phyloP scores from a whole-genome alignment of 2,113 vertebrate species.

The Hyaena hyaena region DNA sequence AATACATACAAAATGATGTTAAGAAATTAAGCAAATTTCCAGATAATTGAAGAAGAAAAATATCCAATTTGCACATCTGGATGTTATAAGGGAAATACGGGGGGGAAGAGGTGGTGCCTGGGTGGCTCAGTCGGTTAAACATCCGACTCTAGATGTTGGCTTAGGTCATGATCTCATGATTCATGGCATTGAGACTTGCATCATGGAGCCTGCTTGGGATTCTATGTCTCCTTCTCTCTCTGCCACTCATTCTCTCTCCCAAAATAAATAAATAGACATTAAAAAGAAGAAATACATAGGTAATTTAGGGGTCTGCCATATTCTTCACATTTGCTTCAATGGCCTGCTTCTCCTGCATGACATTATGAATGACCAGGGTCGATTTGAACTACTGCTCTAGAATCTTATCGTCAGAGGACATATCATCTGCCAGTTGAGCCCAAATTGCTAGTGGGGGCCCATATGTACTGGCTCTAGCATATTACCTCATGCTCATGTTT shows the following conservation, averaged over 20 bases:
- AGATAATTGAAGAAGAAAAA: neutral
- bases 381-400: neutral
- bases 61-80: neutral
- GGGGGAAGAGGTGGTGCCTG: too few relatives aligned
- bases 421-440: neutral
- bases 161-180: too few relatives aligned
- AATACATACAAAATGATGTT: neutral
- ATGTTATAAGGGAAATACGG: neutral
- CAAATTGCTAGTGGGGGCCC: too few relatives aligned
- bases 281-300: neutral
- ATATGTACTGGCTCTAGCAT: neutral
- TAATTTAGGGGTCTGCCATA: neutral
- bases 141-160: too few relatives aligned
- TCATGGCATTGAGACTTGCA: too few relatives aligned
- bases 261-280: too few relatives aligned
- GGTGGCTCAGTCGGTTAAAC: too few relatives aligned
- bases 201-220: too few relatives aligned
- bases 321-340: neutral
- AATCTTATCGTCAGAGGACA: neutral
- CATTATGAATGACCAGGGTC: neutral
- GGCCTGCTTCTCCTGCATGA: neutral
- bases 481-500: neutral
- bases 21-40: constrained; percentile 12
- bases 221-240: too few relatives aligned
- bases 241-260: too few relatives aligned